Conservation (phyloP, 2,797 vertebrate genomes). For the Gambusia yucatana region DNA sequence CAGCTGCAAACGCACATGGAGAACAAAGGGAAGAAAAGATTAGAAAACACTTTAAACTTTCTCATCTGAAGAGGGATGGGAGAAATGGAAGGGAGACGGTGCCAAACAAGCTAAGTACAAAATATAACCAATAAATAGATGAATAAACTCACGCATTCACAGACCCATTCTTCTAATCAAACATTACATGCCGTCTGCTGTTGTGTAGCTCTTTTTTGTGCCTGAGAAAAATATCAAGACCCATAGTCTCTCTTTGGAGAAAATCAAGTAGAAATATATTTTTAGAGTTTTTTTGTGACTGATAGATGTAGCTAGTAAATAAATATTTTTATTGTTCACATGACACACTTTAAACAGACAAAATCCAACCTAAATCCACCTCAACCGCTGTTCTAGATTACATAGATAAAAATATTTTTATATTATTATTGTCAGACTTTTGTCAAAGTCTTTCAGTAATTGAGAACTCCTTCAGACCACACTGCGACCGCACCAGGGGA, state of each 20-base stretch:
- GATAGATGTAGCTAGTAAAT: not conserved
- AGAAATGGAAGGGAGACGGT: constrained; percentile 33
- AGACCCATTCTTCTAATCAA: not conserved
- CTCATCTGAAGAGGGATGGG: constrained; percentile 51
- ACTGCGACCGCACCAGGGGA: not conserved
- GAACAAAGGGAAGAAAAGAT: constrained; percentile 19
- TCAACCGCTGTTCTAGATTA: not conserved
- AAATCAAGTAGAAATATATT: not conserved
- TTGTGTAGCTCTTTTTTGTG: not conserved
- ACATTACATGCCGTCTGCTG: not conserved
- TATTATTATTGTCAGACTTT: not conserved
- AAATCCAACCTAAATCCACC: not conserved
- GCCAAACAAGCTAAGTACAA: constrained; percentile 39
- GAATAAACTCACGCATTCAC: not conserved
- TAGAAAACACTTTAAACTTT: constrained; percentile 47
- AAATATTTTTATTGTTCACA: not conserved
- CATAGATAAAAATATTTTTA: not conserved
- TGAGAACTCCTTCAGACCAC: not conserved
- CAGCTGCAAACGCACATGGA: constrained; percentile 29
- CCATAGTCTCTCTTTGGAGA: not conserved
- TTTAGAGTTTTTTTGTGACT: not conserved
- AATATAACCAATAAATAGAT: constrained; percentile 30
- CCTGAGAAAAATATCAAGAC: not conserved
- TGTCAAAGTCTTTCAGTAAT: not conserved
- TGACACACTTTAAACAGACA: not conserved